phyloP scores from a whole-genome alignment of 2,888 invertebrate species.

The Pterostichus niger region DNA sequence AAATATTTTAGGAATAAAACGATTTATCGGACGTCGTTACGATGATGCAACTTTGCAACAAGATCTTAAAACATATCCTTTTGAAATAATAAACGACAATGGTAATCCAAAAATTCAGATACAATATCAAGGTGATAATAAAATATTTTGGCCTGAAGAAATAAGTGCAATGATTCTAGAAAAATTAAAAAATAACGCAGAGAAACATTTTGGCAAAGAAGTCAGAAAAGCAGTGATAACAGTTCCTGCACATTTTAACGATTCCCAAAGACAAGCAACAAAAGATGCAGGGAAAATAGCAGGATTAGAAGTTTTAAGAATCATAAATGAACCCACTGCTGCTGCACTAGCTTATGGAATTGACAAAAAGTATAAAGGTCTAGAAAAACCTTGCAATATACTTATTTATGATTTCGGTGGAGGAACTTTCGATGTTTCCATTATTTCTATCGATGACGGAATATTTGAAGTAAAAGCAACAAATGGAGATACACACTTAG shows the following conservation, averaged over 20 bases:
- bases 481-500: conserved; percentile 92
- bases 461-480: conserved; percentile 93
- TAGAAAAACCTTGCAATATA: conserved; percentile 81
- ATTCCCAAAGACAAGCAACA: conserved; percentile 91
- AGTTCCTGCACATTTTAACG: conserved; percentile 91
- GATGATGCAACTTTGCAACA: conserved; percentile 89
- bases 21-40: conserved; percentile 91
- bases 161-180: conserved; percentile 91
- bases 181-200: conserved; percentile 92
- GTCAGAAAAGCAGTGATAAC: conserved; percentile 90
- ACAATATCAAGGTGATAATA: conserved; percentile 88
- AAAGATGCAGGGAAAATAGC: conserved; percentile 93
- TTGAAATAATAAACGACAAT: conserved; percentile 86
- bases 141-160: conserved; percentile 91
- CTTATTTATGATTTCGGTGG: conserved; percentile 87
- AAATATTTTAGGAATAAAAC: conserved; percentile 89
- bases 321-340: conserved; percentile 91
- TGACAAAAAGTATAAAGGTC: conserved; percentile 86
- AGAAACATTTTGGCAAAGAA: conserved; percentile 87
- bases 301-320: conserved; percentile 90
- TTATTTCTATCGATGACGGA: conserved; percentile 92
- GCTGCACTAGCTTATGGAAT: conserved; percentile 92
- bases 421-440: conserved; percentile 94
- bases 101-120: conserved; percentile 88
- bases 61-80: conserved; percentile 94